Evolutionary conservation across 2,113 vertebrate genomes (phyloP), one percentile per base, ranked within the genome.

Genomic region (Brachionichthys hirsutus): DNA sequence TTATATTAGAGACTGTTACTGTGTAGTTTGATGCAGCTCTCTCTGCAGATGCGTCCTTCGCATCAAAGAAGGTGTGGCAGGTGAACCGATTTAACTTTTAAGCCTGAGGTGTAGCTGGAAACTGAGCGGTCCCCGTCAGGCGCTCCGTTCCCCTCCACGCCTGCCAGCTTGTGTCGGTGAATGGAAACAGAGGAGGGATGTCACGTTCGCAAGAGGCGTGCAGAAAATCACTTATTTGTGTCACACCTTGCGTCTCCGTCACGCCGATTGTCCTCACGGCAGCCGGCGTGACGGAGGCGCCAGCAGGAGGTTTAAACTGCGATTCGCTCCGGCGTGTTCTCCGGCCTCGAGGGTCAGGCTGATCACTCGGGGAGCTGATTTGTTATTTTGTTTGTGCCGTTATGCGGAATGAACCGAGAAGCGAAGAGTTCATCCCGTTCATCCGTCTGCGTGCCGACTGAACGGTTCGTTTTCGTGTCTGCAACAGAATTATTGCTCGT

Each of bases 401-500:
- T 35, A 55, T 56, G 44, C 60, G 62, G 19, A 64, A 70, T 30
- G 63, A 67, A 62, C 56, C 54, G 13, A 44, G 61, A 30, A 12
- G 12, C 8, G 22, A 54, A 56, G 6, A 17, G 63, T 78, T 83
- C 40, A 72, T 72, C 44, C 57, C 43, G 48, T 55, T 24, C 52
- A 52, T 64, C 19, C 0, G 24, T 77, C 57, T 19, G 38, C 57
- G 56, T 50, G 62, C 75, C 73, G 9, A 3, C 50, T 64, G 11
- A 19, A 75, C 65, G 4, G 1, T 48, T 73, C 63, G 64, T 80
- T 54, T 18, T 51, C 69, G 12, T 38, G 54, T 81, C 70, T 16
- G 52, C 46, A 67, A 47, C 54, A 42, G 44, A 51, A 36, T 46
- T 58, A 60, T 67, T 45, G 15, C 62, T 56, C 41, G 12, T 45